Base-by-base conservation (phyloP, 2,113 vertebrate species). In the Parus major region DNA sequence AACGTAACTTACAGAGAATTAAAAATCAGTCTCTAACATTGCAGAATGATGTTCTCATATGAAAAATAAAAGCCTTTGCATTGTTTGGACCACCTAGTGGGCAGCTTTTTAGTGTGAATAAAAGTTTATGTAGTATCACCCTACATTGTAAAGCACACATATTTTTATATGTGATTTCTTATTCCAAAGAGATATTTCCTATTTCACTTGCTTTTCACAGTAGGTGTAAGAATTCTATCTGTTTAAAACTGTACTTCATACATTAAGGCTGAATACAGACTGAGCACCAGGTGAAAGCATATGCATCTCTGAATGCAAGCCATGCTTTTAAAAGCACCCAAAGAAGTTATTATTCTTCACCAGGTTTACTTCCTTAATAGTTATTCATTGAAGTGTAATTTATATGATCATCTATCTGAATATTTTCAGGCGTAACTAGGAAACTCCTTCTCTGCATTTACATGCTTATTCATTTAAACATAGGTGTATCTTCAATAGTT, bases 341-440 rank as follows among this genome's bases (percentile, higher is more conserved):
- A 86, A 60, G 17, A 94, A 71, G 53, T 83, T 66, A 20, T 47
- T 92, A 83, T 72, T 93, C 68, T 91, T 94, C 64, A 91, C 28
- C 64, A 86, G 64, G 61, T 94, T 96, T 96, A 82, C n/a, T 81
- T 81, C 89, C 73, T 82, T 79, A 90, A 86, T 20, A 94, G 33
- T 79, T 73, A 87, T 55, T 78, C 68, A 79, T 0, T 83, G 56
- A 80, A 89, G 60, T 52, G 35, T 83, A 75, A 93, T 85, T 88
- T 86, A 80, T 33, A 81, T 42, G 63, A 69, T 57, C 57, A 78
- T 31, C 35, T 86, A 53, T 27, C 63, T 79, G 49, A 89, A 7
- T 84, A 82, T 80, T 61, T 88, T 88, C 61, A 84, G 19, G 70
- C 41, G 90, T 93, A 68, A 75, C 78, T 29, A 64, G 33, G 77